Conservation (phyloP, 2,797 vertebrate genomes). For the Buceros bicornis region DNA sequence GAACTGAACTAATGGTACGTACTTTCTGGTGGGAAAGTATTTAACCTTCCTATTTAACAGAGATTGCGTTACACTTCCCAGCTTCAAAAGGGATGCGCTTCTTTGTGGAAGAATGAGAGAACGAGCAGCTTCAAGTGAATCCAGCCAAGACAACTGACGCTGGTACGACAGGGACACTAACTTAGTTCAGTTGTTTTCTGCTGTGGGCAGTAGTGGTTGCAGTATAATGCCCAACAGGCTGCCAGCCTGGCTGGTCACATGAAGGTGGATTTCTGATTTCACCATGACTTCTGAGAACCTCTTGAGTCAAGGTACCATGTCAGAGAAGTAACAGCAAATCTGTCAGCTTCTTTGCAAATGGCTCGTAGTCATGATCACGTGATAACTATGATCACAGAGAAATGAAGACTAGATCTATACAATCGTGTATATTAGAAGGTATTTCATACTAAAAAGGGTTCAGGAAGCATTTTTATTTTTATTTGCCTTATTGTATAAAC, state of each 20-base stretch:
- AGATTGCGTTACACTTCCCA: not conserved
- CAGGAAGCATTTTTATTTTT: not conserved
- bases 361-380: not conserved
- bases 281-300: not conserved
- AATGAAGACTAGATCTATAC: not conserved
- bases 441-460: not conserved
- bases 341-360: not conserved
- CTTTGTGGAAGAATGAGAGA: not conserved
- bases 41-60: not conserved
- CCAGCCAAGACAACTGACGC: not conserved
- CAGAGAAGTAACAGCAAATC: not conserved
- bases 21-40: not conserved
- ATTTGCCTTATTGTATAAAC: not conserved
- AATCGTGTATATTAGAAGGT: not conserved
- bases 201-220: not conserved
- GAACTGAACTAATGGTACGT: not conserved
- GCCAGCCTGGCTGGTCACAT: not conserved
- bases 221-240: not conserved
- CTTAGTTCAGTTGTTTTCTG: not conserved
- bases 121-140: not conserved
- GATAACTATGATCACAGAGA: not conserved
- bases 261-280: not conserved
- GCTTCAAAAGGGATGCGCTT: not conserved
- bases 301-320: rapidly evolving
- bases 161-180: rapidly evolving